These are phyloP conservation scores for Gadus chalcogrammus DNA, from an alignment of 2,113 vertebrate genomes.

Conservation along the genomic window DNA sequence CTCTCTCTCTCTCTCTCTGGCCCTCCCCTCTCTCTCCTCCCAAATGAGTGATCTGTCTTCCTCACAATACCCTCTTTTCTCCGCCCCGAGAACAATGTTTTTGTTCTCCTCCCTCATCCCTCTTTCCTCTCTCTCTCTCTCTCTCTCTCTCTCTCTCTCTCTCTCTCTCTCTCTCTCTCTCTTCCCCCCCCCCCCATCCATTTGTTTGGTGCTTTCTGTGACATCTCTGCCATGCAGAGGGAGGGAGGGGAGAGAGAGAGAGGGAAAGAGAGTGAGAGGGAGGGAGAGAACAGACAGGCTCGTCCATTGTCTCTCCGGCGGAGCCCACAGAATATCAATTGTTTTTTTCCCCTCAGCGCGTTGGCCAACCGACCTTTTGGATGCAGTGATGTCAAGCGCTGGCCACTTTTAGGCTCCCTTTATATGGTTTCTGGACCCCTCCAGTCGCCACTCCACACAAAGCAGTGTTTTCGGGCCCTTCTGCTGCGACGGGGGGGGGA, in stretches of 20 bases:
- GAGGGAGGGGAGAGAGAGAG: slow-evolving; percentile 39
- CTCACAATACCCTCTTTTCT: slow-evolving; percentile 55
- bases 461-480: slow-evolving; percentile 3
- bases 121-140: slow-evolving; percentile 29
- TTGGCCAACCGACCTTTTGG: slow-evolving; percentile 71
- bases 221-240: slow-evolving; percentile 73
- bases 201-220: slow-evolving; percentile 72
- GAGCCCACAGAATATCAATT: slow-evolving; percentile 59
- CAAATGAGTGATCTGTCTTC: slow-evolving; percentile 55
- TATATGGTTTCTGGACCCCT: slow-evolving; percentile 27
- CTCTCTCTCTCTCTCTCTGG: too few species aligned
- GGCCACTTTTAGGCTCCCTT: slow-evolving; percentile 32
- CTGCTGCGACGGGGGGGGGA: not conserved
- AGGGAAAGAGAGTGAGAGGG: not conserved
- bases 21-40: slow-evolving; percentile 8
- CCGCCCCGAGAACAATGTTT: slow-evolving; percentile 54
- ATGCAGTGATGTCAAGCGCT: slow-evolving; percentile 64
- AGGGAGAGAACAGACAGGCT: slow-evolving; percentile 51
- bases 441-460: slow-evolving; percentile 7
- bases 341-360: slow-evolving; percentile 67
- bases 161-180: slow-evolving; percentile 38
- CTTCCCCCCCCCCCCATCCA: slow-evolving; percentile 32
- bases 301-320: slow-evolving; percentile 52
- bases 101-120: slow-evolving; percentile 59
- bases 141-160: slow-evolving; percentile 26